phyloP scores from a whole-genome alignment of 2,888 invertebrate species.

The Plebejus argus region DNA sequence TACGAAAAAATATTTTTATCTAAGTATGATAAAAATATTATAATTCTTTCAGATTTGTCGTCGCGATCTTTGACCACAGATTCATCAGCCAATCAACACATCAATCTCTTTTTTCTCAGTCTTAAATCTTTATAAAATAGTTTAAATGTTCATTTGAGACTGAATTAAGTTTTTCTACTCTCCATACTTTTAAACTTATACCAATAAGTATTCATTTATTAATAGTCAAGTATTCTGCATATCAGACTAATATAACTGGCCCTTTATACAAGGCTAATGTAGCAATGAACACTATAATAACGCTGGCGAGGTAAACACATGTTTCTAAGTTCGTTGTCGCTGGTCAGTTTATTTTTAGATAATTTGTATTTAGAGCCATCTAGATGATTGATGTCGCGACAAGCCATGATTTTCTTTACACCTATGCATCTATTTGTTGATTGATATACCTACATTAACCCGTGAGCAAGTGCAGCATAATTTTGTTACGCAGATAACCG shows the following conservation, averaged over 20 bases:
- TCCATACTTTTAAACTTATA: not conserved
- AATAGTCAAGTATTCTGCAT: not conserved
- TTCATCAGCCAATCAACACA: too few species aligned
- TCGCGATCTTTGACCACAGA: too few species aligned
- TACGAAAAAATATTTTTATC: too few species aligned
- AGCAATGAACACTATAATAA: not conserved
- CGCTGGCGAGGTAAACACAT: constrained; percentile 39
- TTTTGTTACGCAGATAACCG: not conserved
- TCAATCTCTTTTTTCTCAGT: too few species aligned
- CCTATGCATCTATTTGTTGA: constrained; percentile 6
- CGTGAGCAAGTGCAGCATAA: not conserved
- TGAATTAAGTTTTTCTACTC: too few species aligned
- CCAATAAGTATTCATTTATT: not conserved
- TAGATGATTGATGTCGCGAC: not conserved
- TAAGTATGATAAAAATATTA: too few species aligned
- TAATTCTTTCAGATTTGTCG: too few species aligned
- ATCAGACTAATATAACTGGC: not conserved
- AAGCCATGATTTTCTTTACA: constrained; percentile 15
- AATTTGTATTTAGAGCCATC: constrained; percentile 28
- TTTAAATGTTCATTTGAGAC: too few species aligned
- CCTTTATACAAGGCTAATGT: constrained; percentile 5
- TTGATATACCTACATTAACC: not conserved
- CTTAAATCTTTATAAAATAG: too few species aligned
- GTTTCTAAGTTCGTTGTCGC: constrained; percentile 49
- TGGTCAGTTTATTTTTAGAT: constrained; percentile 46